These are phyloP conservation scores for Brachypalpus laphriformis DNA, from an alignment of 2,888 invertebrate genomes.

Conservation along the genomic window DNA sequence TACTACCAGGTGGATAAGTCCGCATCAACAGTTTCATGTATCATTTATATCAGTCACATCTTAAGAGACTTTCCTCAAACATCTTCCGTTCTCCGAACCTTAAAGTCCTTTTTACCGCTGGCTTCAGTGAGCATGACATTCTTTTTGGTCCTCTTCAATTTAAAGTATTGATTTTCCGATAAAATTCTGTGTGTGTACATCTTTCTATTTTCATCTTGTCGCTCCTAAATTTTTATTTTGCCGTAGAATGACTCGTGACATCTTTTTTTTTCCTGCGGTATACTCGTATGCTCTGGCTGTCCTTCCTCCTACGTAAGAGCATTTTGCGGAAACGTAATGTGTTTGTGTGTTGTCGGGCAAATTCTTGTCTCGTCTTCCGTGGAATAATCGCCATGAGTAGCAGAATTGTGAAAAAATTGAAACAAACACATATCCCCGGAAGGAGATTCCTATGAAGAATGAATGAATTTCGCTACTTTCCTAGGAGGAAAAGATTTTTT, in stretches of 20 bases:
- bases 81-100: not conserved
- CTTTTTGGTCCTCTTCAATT: not conserved
- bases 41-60: not conserved
- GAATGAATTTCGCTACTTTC: not conserved
- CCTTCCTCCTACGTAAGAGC: not conserved
- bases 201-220: not conserved
- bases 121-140: not conserved
- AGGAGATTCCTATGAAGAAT: not conserved
- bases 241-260: not conserved
- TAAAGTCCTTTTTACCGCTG: not conserved
- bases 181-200: not conserved
- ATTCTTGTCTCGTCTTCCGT: not conserved
- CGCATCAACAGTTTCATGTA: not conserved
- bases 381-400: not conserved
- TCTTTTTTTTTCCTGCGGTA: not conserved
- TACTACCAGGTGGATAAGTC: too few relatives aligned
- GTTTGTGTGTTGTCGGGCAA: not conserved
- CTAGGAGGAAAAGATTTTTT: not conserved
- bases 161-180: not conserved
- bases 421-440: not conserved
- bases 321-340: not conserved
- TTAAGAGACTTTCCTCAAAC: not conserved
- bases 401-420: not conserved
- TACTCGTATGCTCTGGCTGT: not conserved
- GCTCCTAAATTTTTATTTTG: not conserved